Base-by-base conservation (phyloP, 2,888 invertebrate species). In the Ennomos fuscantarius region DNA sequence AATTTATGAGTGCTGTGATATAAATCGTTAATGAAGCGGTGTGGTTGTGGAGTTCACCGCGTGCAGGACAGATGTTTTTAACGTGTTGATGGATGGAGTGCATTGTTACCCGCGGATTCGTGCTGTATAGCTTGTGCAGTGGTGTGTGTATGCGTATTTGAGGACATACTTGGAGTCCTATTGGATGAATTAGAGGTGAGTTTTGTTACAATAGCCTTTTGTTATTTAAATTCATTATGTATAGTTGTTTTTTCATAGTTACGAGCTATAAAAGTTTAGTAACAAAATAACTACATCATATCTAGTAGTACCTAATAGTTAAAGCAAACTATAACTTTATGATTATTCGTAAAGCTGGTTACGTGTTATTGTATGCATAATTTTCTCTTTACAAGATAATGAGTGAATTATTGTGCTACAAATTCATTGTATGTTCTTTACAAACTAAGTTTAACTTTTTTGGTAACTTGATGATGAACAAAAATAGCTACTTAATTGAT, bases 141-240 rank as follows among this genome's bases (percentile, higher is more conserved):
- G 55, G 57, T 57, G 64, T 48, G 39, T 59, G 54, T 54, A 24
- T n/a, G 24, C 44, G 42, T 49, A 46, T 52, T 34, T 42, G 52
- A 39, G 59, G 49, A 53, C 13, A 52, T 40, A 50, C 47, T 44
- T 11, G 61, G 61, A 60, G 56, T 65, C 63, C 67, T 62, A 67
- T 72, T 73, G 74, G 76, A 75, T 74, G 75, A 60, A 51, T 69
- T 63, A 48, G 61, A 73, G 77, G 78, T 78, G 60, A 78, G 75
- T 65, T 67, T 42, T 39, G 13, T 40, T 41, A 31, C 10, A 10
- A 41, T 44, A 32, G 31, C 12, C 35, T 33, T 45, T 9, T 35
- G 12, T 12, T 39, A 8, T n/a, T 39, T 12, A 8, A 12, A 12
- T 8, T 32, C n/a, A 11, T 43, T 8, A 3, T 43, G 43, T 31